Percentiles rank a stretch among this genome's conserved stretches.
phyloP scores from a whole-genome alignment of 2,888 invertebrate species.

The Agonopterix subpropinquella region DNA sequence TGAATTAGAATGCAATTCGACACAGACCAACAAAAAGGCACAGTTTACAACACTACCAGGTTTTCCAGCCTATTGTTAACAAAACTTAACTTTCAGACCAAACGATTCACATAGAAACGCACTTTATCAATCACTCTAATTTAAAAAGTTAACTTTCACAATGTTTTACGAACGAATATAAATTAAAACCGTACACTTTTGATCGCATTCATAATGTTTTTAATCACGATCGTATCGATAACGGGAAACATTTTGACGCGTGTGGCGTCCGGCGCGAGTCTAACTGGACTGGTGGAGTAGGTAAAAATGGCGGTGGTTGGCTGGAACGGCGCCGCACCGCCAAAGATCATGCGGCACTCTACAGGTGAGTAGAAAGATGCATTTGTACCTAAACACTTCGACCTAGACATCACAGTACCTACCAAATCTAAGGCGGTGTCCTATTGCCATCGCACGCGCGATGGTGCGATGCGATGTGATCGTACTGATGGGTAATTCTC shows the following conservation, averaged over 20 bases:
- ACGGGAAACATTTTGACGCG: slow-evolving; percentile 28
- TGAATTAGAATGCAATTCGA: slow-evolving; percentile 44
- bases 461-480: no score
- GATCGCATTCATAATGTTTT: slow-evolving; percentile 26
- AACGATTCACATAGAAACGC: slow-evolving; percentile 4
- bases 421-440: no score
- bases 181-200: slow-evolving; percentile 3
- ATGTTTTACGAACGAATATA: background rate
- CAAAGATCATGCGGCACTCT: slow-evolving; percentile 48
- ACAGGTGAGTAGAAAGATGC: slow-evolving; percentile 21
- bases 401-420: no score
- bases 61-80: slow-evolving; percentile 17
- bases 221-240: slow-evolving; percentile 38
- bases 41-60: slow-evolving; percentile 28
- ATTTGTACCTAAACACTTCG: background rate
- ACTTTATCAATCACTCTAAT: background rate
- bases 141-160: slow-evolving; percentile 1
- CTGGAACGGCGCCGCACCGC: slow-evolving; percentile 30
- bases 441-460: no score
- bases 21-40: slow-evolving; percentile 30
- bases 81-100: slow-evolving; percentile 13
- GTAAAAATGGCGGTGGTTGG: slow-evolving; percentile 50
- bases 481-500: no score
- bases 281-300: slow-evolving; percentile 49
- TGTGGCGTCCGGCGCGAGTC: slow-evolving; percentile 24